Percentiles rank a stretch among this genome's conserved stretches.
phyloP scores from a whole-genome alignment of 2,113 vertebrate genomes.

The Thermophis baileyi region DNA sequence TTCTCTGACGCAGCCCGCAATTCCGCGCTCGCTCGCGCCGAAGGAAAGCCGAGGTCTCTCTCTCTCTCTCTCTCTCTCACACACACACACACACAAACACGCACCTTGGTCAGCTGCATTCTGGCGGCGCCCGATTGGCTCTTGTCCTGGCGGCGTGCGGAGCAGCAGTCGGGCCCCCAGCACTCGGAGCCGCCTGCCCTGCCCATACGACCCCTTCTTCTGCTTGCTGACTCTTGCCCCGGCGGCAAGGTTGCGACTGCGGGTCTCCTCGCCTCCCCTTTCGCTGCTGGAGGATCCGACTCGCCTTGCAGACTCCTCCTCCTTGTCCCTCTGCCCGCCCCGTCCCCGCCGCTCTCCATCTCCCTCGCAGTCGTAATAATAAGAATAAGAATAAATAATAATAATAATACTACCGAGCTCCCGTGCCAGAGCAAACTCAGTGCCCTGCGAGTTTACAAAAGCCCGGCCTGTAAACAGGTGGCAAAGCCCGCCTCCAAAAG shows the following conservation, averaged over 20 bases:
- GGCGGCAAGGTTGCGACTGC: not conserved
- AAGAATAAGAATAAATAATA: no score
- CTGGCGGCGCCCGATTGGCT: not conserved
- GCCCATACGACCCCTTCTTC: slow-evolving; percentile 15
- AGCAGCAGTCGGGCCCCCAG: slow-evolving; percentile 17
- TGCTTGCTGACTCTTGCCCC: not conserved
- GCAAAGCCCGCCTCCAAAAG: not conserved
- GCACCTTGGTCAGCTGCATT: slow-evolving; percentile 36
- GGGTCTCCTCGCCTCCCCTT: not conserved
- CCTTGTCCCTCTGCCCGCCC: slow-evolving; percentile 1
- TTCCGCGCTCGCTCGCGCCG: not conserved
- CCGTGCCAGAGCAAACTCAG: not conserved
- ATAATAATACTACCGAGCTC: not conserved
- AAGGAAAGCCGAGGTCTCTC: not conserved
- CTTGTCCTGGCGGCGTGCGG: not conserved
- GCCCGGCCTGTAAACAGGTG: slow-evolving; percentile 8
- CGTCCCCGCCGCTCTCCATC: not conserved
- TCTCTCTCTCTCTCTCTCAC: not conserved
- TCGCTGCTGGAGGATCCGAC: slow-evolving; percentile 8
- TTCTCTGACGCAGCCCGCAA: slow-evolving; percentile 22
- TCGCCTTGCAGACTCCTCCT: slow-evolving; percentile 26
- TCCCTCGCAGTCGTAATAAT: not conserved
- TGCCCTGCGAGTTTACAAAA: not conserved
- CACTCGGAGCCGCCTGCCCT: slow-evolving; percentile 8
- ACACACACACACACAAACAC: not conserved